Conservation (phyloP, 1,140 invertebrate species). For the Sinella curviseta region DNA sequence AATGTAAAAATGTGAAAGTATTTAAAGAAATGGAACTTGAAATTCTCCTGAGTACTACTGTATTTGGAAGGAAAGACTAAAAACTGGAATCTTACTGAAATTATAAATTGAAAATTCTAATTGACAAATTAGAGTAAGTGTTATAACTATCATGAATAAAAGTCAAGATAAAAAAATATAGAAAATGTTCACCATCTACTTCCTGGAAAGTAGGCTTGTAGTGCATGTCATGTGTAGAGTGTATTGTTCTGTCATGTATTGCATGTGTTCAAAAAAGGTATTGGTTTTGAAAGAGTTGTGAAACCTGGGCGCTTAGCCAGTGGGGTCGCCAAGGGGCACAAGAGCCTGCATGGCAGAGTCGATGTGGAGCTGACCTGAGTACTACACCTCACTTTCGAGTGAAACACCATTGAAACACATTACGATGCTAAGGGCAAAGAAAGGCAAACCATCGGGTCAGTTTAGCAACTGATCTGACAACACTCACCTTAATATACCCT, state of each 20-base stretch:
- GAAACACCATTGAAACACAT: slow-evolving; percentile 42
- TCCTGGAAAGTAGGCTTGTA: slow-evolving; percentile 19
- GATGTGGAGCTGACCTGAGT: slow-evolving; percentile 47
- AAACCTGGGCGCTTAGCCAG: slow-evolving; percentile 50
- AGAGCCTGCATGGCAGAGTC: slow-evolving; percentile 48
- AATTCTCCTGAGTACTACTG: neutral
- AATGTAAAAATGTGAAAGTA: slow-evolving; percentile 29
- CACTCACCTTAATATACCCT: slow-evolving; percentile 48
- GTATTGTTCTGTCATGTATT: slow-evolving; percentile 39
- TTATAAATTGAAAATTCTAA: neutral
- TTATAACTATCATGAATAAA: neutral
- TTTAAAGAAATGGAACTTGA: neutral
- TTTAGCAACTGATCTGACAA: slow-evolving; percentile 49
- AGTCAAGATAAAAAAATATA: neutral
- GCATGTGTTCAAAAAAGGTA: slow-evolving; percentile 40
- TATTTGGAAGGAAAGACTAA: neutral
- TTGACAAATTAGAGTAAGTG: neutral
- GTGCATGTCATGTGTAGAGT: slow-evolving; percentile 40
- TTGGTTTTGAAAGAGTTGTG: slow-evolving; percentile 49
- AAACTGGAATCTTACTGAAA: neutral
- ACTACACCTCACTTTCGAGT: slow-evolving; percentile 49
- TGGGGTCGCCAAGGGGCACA: slow-evolving; percentile 48
- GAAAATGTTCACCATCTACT: too few species aligned
- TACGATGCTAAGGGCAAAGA: slow-evolving; percentile 50
- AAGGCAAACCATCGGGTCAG: slow-evolving; percentile 50